These are phyloP conservation scores for Leptinotarsa juncta DNA, from an alignment of 2,888 invertebrate species.

Conservation along the genomic window DNA sequence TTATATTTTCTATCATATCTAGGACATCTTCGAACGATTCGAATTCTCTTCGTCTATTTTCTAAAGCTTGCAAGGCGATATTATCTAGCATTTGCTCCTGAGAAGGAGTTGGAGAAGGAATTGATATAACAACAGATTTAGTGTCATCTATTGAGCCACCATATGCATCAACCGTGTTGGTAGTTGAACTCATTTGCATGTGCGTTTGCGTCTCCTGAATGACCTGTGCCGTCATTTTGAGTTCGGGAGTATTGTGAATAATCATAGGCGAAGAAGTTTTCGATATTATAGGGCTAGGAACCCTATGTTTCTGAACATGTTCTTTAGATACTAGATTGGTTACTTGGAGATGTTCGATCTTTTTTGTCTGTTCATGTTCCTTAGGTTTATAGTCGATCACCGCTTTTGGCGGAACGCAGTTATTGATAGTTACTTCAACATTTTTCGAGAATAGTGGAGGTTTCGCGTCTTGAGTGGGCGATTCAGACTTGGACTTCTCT, in stretches of 20 bases:
- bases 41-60: slow-evolving; percentile 68
- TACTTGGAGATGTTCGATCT: slow-evolving; percentile 55
- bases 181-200: slow-evolving; percentile 60
- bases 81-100: slow-evolving; percentile 75
- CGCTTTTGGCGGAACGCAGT: slow-evolving; percentile 22
- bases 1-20: slow-evolving; percentile 77
- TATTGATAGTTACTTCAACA: slow-evolving; percentile 27
- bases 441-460: slow-evolving; percentile 45
- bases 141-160: slow-evolving; percentile 72
- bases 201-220: slow-evolving; percentile 60
- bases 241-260: slow-evolving; percentile 61
- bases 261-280: slow-evolving; percentile 58
- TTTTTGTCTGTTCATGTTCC: slow-evolving; percentile 34
- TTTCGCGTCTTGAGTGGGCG: slow-evolving; percentile 48
- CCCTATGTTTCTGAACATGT: slow-evolving; percentile 60
- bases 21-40: slow-evolving; percentile 78
- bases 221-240: slow-evolving; percentile 65
- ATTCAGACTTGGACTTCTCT: slow-evolving; percentile 56
- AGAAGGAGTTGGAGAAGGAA: slow-evolving; percentile 75
- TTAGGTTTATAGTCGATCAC: slow-evolving; percentile 33
- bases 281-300: slow-evolving; percentile 54
- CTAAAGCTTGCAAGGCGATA: slow-evolving; percentile 72
- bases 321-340: slow-evolving; percentile 64
- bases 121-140: slow-evolving; percentile 75
- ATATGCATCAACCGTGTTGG: slow-evolving; percentile 70